phyloP scores from a whole-genome alignment of 2,113 vertebrate genomes.

The Zootoca vivipara region DNA sequence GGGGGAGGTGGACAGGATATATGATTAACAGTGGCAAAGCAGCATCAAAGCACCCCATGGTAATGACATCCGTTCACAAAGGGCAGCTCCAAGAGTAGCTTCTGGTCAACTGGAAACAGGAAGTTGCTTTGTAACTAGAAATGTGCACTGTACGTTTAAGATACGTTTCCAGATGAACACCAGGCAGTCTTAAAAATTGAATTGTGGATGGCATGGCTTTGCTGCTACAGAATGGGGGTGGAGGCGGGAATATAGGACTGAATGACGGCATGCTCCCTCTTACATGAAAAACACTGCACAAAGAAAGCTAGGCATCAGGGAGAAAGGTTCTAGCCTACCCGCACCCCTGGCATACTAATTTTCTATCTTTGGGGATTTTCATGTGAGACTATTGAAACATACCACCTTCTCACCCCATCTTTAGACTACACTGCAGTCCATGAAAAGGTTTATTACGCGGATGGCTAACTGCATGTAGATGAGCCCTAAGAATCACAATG shows the following conservation, averaged over 20 bases:
- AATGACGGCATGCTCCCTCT: background rate
- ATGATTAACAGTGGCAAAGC: constrained; percentile 2
- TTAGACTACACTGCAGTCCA: background rate
- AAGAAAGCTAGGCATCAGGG: background rate
- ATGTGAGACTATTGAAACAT: background rate
- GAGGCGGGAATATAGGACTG: no score
- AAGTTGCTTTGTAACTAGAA: background rate
- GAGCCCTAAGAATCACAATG: background rate
- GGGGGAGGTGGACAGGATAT: background rate
- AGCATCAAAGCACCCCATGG: background rate
- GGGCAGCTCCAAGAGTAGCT: background rate
- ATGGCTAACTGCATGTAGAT: background rate
- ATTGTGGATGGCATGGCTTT: background rate
- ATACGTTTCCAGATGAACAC: background rate
- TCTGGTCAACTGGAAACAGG: background rate
- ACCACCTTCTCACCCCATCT: background rate
- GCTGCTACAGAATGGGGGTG: background rate
- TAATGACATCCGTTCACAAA: background rate
- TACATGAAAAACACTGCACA: background rate
- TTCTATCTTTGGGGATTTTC: background rate
- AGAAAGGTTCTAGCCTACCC: background rate
- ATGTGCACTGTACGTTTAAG: background rate
- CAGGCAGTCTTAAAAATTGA: background rate
- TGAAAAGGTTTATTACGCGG: background rate
- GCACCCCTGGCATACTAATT: background rate